These are phyloP conservation scores for Hypotaenidia okinawae DNA, from an alignment of 2,797 vertebrate genomes.

Conservation along the genomic window DNA sequence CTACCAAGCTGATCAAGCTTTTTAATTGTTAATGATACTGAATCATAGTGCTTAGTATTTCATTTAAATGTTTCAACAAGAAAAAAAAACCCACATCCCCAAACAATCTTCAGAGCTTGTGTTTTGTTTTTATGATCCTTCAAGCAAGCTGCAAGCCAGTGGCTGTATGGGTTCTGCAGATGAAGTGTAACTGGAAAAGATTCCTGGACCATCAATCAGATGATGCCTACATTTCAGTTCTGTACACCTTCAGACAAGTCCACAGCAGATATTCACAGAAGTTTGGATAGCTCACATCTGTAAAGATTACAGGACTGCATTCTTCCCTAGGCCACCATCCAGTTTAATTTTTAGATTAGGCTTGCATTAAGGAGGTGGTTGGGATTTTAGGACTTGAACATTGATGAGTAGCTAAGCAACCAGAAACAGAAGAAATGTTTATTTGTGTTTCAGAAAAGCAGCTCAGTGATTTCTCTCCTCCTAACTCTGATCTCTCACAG, in stretches of 20 bases:
- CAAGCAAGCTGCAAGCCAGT: not conserved
- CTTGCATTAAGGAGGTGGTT: not conserved
- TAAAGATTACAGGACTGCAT: not conserved
- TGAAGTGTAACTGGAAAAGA: not conserved
- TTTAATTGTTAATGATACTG: not conserved
- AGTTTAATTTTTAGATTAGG: not conserved
- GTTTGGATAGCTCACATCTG: not conserved
- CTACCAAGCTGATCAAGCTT: not conserved
- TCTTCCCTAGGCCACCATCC: not conserved
- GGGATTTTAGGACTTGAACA: not conserved
- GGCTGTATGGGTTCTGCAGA: not conserved
- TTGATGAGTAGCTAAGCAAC: not conserved
- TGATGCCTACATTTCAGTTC: not conserved
- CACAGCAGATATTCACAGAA: not conserved
- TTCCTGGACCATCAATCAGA: not conserved
- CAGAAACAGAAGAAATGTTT: not conserved
- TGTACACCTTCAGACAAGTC: not conserved
- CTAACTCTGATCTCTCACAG: not conserved
- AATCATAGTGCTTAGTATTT: not conserved
- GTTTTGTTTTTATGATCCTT: not conserved
- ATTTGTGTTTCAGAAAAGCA: not conserved
- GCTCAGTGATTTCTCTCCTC: not conserved
- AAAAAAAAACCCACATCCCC: not conserved
- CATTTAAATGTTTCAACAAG: not conserved
- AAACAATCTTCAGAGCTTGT: not conserved